phyloP scores from a whole-genome alignment of 2,113 vertebrate species.

The Crotalus viridis region DNA sequence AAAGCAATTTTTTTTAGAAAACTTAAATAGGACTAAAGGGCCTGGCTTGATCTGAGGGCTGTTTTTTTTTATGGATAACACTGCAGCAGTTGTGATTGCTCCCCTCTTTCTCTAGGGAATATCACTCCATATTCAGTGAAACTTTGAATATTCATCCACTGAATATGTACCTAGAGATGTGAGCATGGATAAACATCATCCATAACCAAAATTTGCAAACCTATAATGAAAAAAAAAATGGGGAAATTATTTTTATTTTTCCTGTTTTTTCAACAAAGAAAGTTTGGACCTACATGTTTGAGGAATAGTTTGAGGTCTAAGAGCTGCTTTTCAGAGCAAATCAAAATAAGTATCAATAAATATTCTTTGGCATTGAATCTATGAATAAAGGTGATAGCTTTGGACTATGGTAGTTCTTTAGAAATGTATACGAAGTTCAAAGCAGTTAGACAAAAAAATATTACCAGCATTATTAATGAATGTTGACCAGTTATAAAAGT shows the following conservation, averaged over 20 bases:
- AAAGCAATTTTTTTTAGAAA: conserved; percentile 49
- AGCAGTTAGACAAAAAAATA: no score
- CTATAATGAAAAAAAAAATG: neutral
- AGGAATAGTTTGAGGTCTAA: neutral
- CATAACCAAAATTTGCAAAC: conserved; percentile 35
- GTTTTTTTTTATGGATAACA: conserved; percentile 18
- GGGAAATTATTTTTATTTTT: neutral
- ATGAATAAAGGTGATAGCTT: neutral
- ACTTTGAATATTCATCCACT: conserved; percentile 46
- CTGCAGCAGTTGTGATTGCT: conserved; percentile 53
- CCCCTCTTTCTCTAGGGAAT: conserved; percentile 19
- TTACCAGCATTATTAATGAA: neutral
- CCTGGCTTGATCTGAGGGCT: conserved; percentile 41
- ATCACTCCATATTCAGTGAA: conserved; percentile 48
- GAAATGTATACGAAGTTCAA: neutral
- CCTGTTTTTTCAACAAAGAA: neutral
- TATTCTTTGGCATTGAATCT: neutral
- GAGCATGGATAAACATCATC: conserved; percentile 24
- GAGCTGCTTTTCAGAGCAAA: neutral
- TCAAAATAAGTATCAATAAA: neutral
- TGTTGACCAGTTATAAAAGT: neutral
- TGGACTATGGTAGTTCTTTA: neutral
- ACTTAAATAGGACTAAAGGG: conserved; percentile 68
- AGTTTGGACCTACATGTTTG: neutral
- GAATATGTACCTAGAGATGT: conserved; percentile 33